These are phyloP conservation scores for Umimayanthus kanabou DNA, from an alignment of 92 coral and sea anemone genomes.

Conservation along the genomic window DNA sequence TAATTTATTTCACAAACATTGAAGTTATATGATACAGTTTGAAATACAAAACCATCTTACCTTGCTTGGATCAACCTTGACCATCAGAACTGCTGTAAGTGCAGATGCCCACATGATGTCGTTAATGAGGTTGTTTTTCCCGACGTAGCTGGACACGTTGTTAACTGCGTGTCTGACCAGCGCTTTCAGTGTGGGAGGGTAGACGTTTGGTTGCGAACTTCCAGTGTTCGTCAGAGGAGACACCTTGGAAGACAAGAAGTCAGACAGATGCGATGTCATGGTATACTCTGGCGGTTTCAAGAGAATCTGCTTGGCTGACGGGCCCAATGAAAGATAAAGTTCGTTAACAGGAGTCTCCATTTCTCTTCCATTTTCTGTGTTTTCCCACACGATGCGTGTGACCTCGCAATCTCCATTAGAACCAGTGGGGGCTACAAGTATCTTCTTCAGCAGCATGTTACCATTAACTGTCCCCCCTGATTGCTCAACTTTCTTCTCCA, in stretches of 20 bases:
- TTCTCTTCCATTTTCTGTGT: neutral
- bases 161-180: slow-evolving; percentile 25
- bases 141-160: slow-evolving; percentile 6
- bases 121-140: slow-evolving; percentile 9
- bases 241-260: slow-evolving; percentile 16
- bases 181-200: slow-evolving; percentile 19
- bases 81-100: slow-evolving; percentile 27
- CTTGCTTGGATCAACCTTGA: slow-evolving; percentile 30
- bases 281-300: slow-evolving; percentile 6
- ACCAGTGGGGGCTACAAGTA: slow-evolving; percentile 23
- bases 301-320: neutral
- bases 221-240: slow-evolving; percentile 18
- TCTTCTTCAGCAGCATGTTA: slow-evolving; percentile 27
- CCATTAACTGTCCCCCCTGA: slow-evolving; percentile 24
- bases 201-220: neutral
- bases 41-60: neutral
- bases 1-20: too few species aligned
- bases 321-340: slow-evolving; percentile 15
- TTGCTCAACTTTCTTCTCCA: slow-evolving; percentile 25
- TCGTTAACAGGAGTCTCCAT: slow-evolving; percentile 1
- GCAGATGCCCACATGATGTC: slow-evolving; percentile 26
- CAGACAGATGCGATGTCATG: slow-evolving; percentile 17
- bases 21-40: too few species aligned
- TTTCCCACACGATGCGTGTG: slow-evolving; percentile 26
- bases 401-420: slow-evolving; percentile 27